These are phyloP conservation scores for Antennarius striatus DNA, from an alignment of 2,113 vertebrate genomes.

Conservation along the genomic window DNA sequence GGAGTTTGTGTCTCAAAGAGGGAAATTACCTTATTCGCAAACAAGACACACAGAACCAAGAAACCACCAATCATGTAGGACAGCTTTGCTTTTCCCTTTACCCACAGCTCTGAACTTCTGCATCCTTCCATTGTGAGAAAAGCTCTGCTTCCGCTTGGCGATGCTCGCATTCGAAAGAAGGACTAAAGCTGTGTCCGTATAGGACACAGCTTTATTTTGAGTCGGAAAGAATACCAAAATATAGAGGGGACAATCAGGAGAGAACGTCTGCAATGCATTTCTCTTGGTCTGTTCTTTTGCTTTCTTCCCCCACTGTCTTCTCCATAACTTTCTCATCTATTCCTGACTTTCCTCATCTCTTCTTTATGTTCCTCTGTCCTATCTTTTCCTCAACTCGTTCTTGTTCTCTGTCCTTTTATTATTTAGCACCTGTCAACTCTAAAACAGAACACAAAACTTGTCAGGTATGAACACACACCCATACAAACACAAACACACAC, in stretches of 20 bases:
- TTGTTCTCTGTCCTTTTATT: conserved; percentile 62
- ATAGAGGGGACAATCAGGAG: conserved; percentile 11
- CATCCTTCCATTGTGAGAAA: conserved; percentile 16
- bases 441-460: conserved; percentile 51
- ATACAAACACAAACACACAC: conserved; percentile 29
- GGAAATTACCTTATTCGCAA: conserved; percentile 41
- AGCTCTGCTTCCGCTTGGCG: conserved; percentile 17
- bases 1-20: conserved; percentile 54
- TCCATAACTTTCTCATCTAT: conserved; percentile 11
- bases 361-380: conserved; percentile 26
- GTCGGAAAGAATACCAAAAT: conserved; percentile 5
- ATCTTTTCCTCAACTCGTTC: conserved; percentile 30
- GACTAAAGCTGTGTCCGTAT: neutral
- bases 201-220: neutral
- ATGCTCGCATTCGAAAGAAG: conserved; percentile 12
- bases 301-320: neutral
- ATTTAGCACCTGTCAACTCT: conserved; percentile 70
- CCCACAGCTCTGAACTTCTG: no score
- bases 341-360: conserved; percentile 11
- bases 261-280: conserved; percentile 18
- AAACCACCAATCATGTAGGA: conserved; percentile 31
- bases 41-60: conserved; percentile 39
- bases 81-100: conserved; percentile 5
- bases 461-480: conserved; percentile 44
- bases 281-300: no score